These are phyloP conservation scores for Apodemia hepburni DNA, from an alignment of 2,888 invertebrate genomes.

Conservation along the genomic window DNA sequence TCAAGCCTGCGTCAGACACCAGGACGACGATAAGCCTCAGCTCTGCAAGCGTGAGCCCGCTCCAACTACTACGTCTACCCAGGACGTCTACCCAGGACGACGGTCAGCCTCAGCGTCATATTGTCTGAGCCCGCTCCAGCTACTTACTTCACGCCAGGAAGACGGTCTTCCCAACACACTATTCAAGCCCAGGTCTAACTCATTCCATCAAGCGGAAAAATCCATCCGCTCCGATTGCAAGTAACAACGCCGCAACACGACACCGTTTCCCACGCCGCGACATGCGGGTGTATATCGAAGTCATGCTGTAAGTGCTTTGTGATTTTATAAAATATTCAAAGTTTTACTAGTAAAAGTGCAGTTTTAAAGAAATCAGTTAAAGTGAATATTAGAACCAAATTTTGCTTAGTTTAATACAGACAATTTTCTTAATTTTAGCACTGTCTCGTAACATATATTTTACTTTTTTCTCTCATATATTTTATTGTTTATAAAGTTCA, in stretches of 20 bases:
- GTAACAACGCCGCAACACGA: neutral
- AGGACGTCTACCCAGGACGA: too few species aligned
- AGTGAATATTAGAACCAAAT: neutral
- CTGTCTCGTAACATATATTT: too few species aligned
- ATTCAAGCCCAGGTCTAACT: neutral
- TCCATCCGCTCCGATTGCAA: neutral
- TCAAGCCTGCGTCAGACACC: neutral
- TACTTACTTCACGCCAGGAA: neutral
- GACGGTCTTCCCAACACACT: neutral
- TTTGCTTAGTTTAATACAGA: neutral
- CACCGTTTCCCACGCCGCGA: constrained; percentile 4
- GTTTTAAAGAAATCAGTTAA: neutral
- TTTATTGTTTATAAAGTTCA: constrained; percentile 6
- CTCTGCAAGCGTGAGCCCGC: neutral
- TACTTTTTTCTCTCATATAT: neutral
- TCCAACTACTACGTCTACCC: too few species aligned
- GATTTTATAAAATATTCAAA: constrained; percentile 5
- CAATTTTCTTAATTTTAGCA: neutral
- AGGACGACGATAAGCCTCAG: constrained; percentile 1
- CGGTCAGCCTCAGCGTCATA: too few species aligned
- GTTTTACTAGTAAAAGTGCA: neutral
- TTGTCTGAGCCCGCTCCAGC: too few species aligned
- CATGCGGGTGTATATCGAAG: neutral
- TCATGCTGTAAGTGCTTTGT: neutral
- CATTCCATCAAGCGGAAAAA: neutral